These are phyloP conservation scores for Octodon degus DNA, from an alignment of 2,113 vertebrate genomes.

Conservation along the genomic window DNA sequence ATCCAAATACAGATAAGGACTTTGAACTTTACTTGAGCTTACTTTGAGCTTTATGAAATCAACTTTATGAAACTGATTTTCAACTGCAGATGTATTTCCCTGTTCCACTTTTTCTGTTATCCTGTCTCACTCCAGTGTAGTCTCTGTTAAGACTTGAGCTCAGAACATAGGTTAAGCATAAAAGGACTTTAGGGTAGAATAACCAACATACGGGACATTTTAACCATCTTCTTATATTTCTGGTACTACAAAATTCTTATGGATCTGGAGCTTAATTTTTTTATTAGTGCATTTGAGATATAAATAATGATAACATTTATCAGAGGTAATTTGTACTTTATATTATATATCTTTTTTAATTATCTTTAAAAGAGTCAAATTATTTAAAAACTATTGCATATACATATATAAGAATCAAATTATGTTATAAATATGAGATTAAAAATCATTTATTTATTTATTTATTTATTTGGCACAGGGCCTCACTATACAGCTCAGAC, in stretches of 20 bases:
- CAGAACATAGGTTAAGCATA: neutral
- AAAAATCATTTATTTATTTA: too few species aligned
- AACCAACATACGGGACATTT: neutral
- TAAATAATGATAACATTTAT: neutral
- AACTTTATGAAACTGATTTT: neutral
- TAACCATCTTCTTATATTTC: conserved; percentile 33
- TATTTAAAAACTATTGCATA: conserved; percentile 36
- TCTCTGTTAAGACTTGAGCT: neutral
- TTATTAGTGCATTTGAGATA: neutral
- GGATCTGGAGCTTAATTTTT: neutral
- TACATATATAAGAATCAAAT: conserved; percentile 19
- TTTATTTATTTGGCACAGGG: neutral
- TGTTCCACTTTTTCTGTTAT: neutral
- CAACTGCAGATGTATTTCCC: neutral
- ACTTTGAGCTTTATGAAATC: too few species aligned
- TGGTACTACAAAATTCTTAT: conserved; percentile 3
- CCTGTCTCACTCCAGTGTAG: neutral
- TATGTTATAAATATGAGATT: conserved; percentile 11
- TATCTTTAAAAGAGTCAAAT: neutral
- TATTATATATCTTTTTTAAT: neutral
- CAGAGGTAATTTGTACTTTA: neutral
- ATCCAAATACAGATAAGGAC: neutral
- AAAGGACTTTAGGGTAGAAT: neutral
- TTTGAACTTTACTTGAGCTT: neutral
- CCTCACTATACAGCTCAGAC: neutral